Conservation (phyloP, 2,797 vertebrate genomes). For the Centroberyx gerrardi region DNA sequence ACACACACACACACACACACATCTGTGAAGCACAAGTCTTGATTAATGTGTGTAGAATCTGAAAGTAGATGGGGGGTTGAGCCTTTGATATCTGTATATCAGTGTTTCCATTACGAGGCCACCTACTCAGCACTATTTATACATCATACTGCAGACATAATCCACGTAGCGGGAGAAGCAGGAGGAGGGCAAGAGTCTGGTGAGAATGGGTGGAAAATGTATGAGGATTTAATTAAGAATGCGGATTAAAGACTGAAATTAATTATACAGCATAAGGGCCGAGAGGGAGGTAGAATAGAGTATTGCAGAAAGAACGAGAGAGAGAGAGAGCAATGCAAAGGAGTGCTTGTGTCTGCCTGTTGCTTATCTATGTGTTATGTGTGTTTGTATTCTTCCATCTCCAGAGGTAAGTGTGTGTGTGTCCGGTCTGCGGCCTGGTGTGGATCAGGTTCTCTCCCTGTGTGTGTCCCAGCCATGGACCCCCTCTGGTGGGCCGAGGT, state of each 20-base stretch:
- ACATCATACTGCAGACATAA: conserved; percentile 67
- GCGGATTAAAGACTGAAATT: conserved; percentile 66
- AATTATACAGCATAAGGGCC: conserved; percentile 48
- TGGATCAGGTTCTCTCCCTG: conserved; percentile 63
- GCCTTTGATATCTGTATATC: conserved; percentile 74
- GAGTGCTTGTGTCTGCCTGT: conserved; percentile 49
- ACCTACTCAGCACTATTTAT: conserved; percentile 76
- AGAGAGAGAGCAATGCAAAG: conserved; percentile 8
- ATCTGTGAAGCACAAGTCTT: conserved; percentile 73
- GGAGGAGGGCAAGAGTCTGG: conserved; percentile 27
- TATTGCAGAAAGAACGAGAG: too few relatives aligned
- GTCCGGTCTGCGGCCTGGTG: conserved; percentile 63
- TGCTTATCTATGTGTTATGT: conserved; percentile 60
- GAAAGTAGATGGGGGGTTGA: conserved; percentile 29
- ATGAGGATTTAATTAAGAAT: conserved; percentile 67
- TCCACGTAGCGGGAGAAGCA: conserved; percentile 53
- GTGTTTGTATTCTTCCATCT: conserved; percentile 64
- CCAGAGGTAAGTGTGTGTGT: conserved; percentile 44
- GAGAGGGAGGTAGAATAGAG: conserved; percentile 32
- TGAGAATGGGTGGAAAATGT: conserved; percentile 43
- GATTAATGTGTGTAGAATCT: conserved; percentile 69
- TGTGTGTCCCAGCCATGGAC: conserved; percentile 58
- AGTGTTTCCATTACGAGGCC: conserved; percentile 72
- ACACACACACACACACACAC: conserved; percentile 52
- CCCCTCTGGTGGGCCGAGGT: conserved; percentile 61